Percentiles rank a stretch among this genome's conserved stretches.
These are phyloP conservation scores for Thymelicus lineola DNA, from an alignment of 2,888 invertebrate species.

Conservation along the genomic window DNA sequence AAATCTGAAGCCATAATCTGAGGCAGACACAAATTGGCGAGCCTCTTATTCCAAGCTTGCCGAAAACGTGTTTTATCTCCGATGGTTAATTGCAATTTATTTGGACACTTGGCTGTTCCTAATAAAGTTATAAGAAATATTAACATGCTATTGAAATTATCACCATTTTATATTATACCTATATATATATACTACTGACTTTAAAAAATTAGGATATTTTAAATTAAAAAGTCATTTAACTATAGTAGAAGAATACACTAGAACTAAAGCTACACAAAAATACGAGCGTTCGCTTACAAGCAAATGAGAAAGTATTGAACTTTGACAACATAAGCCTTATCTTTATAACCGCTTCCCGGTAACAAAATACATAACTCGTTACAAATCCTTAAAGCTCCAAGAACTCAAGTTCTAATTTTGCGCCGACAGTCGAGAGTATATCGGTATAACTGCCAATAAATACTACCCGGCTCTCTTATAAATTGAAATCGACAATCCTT, in stretches of 20 bases:
- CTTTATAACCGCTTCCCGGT: background rate
- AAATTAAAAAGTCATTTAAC: too few relatives aligned
- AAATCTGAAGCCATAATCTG: background rate
- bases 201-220: too few relatives aligned
- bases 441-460: constrained; percentile 38
- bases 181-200: too few relatives aligned
- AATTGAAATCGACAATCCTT: constrained; percentile 39
- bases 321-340: constrained; percentile 4
- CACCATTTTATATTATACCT: too few relatives aligned
- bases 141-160: background rate
- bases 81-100: background rate
- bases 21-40: background rate
- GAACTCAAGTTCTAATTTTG: constrained; percentile 36
- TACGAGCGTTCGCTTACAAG: background rate
- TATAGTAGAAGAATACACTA: too few relatives aligned
- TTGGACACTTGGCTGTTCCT: background rate
- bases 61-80: constrained; percentile 1
- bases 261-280: too few relatives aligned
- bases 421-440: constrained; percentile 32
- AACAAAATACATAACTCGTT: constrained; percentile 15
- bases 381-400: constrained; percentile 34
- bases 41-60: background rate
- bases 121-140: background rate
- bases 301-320: constrained; percentile 6
- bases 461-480: constrained; percentile 38